These are phyloP conservation scores for Epistrophella euchroma DNA, from an alignment of 2,888 invertebrate species.

Conservation along the genomic window DNA sequence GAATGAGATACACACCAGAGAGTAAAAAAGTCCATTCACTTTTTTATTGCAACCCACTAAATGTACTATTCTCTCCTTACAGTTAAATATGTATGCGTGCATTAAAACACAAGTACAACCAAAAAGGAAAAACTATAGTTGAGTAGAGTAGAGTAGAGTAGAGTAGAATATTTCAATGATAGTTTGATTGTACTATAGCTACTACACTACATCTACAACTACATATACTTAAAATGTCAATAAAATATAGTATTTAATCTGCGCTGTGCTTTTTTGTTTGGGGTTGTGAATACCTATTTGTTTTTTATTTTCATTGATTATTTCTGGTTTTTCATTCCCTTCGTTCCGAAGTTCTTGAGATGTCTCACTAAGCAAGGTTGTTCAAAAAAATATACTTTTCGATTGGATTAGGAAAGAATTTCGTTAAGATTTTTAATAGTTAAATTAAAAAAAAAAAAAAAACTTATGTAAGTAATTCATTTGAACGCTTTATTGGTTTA, in stretches of 20 bases:
- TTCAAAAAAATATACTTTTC: not conserved
- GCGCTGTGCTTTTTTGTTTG: conserved; percentile 40
- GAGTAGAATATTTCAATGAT: conserved; percentile 17
- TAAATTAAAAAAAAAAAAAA: no score
- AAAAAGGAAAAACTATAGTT: conserved; percentile 13
- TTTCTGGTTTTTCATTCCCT: not conserved
- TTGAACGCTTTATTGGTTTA: no score
- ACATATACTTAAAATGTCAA: conserved; percentile 42
- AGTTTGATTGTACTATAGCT: conserved; percentile 14
- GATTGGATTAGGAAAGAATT: no score
- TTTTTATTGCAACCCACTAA: not conserved
- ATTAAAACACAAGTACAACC: conserved; percentile 7
- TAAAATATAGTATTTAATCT: conserved; percentile 48
- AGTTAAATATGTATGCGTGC: not conserved
- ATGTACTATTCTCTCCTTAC: not conserved
- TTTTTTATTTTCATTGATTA: conserved; percentile 28
- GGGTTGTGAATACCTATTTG: conserved; percentile 34
- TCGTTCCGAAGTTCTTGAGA: not conserved
- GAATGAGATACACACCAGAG: not conserved
- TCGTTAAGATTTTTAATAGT: not conserved
- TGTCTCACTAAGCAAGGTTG: not conserved
- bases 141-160: conserved; percentile 14
- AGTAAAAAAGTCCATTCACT: not conserved
- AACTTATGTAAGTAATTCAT: no score
- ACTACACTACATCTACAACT: conserved; percentile 31